A percentile compares a stretch with the other conserved stretches of the same genome.
Evolutionary conservation across 2,113 vertebrate species (phyloP).

Genomic region (Pimephales promelas): DNA sequence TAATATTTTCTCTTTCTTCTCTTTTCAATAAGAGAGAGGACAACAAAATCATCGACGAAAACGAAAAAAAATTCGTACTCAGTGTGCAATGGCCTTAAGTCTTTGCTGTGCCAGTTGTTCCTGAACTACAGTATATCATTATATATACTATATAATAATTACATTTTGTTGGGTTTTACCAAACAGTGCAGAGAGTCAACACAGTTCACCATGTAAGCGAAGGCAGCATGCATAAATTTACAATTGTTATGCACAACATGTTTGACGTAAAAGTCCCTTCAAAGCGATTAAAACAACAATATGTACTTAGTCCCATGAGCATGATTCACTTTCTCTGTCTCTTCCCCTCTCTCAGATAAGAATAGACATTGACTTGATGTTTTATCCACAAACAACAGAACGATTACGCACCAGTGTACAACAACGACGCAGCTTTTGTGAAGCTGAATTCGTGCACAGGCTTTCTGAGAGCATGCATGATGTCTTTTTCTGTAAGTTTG

Average conservation of each 20-base stretch:
- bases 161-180: background rate
- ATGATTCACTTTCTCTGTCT: conserved; percentile 25
- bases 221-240: background rate
- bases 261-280: conserved; percentile 8
- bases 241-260: background rate
- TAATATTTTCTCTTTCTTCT: too few species aligned
- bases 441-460: background rate
- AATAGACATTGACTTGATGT: conserved; percentile 30
- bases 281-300: conserved; percentile 9
- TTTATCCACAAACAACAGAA: conserved; percentile 13
- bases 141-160: background rate
- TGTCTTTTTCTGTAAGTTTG: conserved; percentile 27
- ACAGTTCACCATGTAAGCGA: background rate
- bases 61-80: too few species aligned
- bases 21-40: too few species aligned
- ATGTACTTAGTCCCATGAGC: conserved; percentile 21
- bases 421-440: conserved; percentile 27
- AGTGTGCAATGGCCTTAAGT: too few species aligned
- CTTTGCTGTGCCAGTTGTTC: too few species aligned
- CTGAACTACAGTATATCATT: too few species aligned
- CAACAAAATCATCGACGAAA: too few species aligned
- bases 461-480: conserved; percentile 32
- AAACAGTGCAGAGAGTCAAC: background rate
- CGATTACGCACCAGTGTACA: conserved; percentile 26
- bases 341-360: conserved; percentile 1